phyloP scores from a whole-genome alignment of 1,140 invertebrate genomes.

The Lanistes nyassanus region DNA sequence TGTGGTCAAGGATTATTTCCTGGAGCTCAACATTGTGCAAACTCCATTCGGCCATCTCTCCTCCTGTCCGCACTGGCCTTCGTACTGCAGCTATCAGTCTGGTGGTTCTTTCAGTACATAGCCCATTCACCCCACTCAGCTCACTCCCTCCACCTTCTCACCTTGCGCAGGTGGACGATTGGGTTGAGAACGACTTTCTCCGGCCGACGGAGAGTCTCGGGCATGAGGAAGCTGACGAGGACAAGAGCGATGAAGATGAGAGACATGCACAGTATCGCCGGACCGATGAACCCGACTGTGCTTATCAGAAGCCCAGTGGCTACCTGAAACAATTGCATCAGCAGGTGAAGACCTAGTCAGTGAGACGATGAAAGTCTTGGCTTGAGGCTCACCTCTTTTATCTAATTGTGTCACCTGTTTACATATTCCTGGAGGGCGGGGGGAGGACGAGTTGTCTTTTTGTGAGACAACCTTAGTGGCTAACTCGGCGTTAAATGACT shows the following conservation, averaged over 20 bases:
- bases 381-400: not conserved
- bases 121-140: no score
- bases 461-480: no score
- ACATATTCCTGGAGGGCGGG: no score
- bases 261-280: not conserved
- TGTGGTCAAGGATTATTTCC: no score
- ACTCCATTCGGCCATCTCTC: no score
- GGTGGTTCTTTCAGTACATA: no score
- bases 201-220: slow-evolving; percentile 19
- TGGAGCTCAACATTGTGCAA: no score
- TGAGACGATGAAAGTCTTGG: not conserved
- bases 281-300: not conserved
- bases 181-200: slow-evolving; percentile 7
- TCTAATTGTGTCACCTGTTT: not conserved
- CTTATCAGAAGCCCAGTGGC: slow-evolving; percentile 6
- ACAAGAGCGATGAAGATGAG: not conserved
- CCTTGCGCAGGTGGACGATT: slow-evolving; percentile 11
- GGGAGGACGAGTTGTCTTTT: no score
- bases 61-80: no score
- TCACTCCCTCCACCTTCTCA: not conserved
- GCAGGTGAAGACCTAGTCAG: not conserved
- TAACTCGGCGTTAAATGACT: no score
- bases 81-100: no score
- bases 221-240: slow-evolving; percentile 13
- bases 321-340: slow-evolving; percentile 3